Conservation (phyloP, 1,140 invertebrate species). For the Drosophila nikananu region DNA sequence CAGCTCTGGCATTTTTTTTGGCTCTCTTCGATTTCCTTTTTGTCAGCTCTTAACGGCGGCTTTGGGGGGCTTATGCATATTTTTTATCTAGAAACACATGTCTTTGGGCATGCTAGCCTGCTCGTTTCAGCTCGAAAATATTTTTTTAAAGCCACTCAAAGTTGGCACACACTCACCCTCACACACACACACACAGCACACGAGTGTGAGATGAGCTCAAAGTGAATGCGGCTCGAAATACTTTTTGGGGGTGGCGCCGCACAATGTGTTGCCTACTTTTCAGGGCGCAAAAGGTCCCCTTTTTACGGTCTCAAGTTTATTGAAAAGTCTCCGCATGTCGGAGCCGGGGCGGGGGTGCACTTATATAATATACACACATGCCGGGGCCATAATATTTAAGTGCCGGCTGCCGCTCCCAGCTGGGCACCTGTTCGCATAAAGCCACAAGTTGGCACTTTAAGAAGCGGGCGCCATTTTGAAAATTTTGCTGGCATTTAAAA, state of each 20-base stretch:
- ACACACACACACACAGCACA: not conserved
- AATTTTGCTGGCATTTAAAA: constrained; percentile 65
- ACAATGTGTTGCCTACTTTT: constrained; percentile 32
- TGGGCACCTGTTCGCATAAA: constrained; percentile 70
- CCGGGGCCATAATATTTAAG: constrained; percentile 10
- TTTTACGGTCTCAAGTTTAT: constrained; percentile 32
- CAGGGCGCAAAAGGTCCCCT: constrained; percentile 4
- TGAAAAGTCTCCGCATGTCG: not conserved
- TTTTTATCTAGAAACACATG: constrained; percentile 55
- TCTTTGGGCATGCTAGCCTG: constrained; percentile 61
- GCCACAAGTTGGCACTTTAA: constrained; percentile 84
- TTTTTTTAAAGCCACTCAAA: constrained; percentile 71
- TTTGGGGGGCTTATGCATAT: not conserved
- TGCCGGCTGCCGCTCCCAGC: constrained; percentile 11
- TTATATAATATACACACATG: constrained; percentile 33
- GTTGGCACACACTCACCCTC: not conserved
- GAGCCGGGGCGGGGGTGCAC: not conserved
- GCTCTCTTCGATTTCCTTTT: constrained; percentile 24
- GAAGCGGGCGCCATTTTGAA: constrained; percentile 81
- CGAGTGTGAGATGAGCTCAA: constrained; percentile 9
- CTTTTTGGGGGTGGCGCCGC: not conserved
- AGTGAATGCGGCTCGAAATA: constrained; percentile 5
- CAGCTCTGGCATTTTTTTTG: constrained; percentile 31
- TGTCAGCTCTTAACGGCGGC: not conserved
- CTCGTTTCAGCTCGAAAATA: constrained; percentile 65